Base-by-base conservation (phyloP, 1,140 invertebrate species). In the Aricia agestis region DNA sequence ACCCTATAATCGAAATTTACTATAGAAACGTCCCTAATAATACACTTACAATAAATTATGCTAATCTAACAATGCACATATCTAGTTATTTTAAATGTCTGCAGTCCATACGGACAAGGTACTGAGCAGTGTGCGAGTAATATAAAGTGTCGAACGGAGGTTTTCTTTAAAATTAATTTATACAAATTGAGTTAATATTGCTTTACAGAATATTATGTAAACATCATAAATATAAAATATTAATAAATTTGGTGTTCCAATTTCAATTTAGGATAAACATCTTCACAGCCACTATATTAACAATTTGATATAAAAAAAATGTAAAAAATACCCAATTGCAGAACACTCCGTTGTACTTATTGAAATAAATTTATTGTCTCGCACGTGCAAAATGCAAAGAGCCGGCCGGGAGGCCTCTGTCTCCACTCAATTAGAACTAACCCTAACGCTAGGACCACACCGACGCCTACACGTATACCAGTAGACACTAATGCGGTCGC, bases 31-130 rank as follows among this genome's bases (percentile, higher is more conserved):
- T 86, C 81, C 81, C 84, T 86, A 89, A 36, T 75, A 73, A 85
- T 89, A 89, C 77, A 87, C 87, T 89, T 91, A 90, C 78, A 83
- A 87, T 89, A 91, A 88, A 89, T 89, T 86, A 91, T 79, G 80
- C 85, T 90, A 90, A 81, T 81, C 85, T 90, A 90, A 91, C 82
- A 87, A 83, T 87, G 82, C 82, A 89, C 85, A 78, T 85, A 83
- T 85, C 83, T 83, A 84, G 78, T 74, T 77, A 84, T 76, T 80
- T 81, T 76, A 77, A 82, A 84, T 85, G 85, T 87, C 82, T 84
- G 85, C 78, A 77, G 86, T 85, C 85, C 86, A 72, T 63, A 75
- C 68, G 85, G 86, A 86, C 85, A 85, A 84, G 83, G 83, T 86
- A 87, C 81, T 84, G 83, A 87, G 84, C 87, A 71, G 82, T 83